These are phyloP conservation scores for Maconellicoccus hirsutus DNA, from an alignment of 1,140 invertebrate species.

Conservation along the genomic window DNA sequence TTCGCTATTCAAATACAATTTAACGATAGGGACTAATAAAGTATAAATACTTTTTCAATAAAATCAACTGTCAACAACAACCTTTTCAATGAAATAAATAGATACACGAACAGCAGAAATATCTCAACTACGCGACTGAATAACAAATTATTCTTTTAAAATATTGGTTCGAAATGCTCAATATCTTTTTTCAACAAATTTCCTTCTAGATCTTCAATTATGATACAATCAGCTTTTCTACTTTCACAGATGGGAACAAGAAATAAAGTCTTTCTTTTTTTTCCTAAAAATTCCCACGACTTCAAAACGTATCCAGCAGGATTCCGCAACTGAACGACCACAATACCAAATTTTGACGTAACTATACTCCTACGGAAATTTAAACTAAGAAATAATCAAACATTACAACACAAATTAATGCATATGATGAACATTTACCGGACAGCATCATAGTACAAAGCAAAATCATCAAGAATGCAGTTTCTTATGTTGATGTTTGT, in stretches of 20 bases:
- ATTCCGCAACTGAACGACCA: constrained; percentile 54
- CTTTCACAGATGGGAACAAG: constrained; percentile 36
- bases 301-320: constrained; percentile 47
- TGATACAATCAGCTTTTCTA: neutral
- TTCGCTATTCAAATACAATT: too few relatives aligned
- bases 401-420: too few relatives aligned
- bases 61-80: too few relatives aligned
- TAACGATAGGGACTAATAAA: too few relatives aligned
- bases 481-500: neutral
- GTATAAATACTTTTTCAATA: too few relatives aligned
- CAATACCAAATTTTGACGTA: constrained; percentile 48
- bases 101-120: too few relatives aligned
- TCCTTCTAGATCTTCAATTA: neutral
- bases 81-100: too few relatives aligned
- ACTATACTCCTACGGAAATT: constrained; percentile 43
- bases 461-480: too few relatives aligned
- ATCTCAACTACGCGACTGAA: too few relatives aligned
- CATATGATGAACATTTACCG: too few relatives aligned
- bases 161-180: neutral
- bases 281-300: constrained; percentile 50
- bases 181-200: constrained; percentile 11
- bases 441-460: neutral
- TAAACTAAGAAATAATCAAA: neutral
- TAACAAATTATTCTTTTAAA: neutral
- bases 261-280: constrained; percentile 43